Percentiles rank a stretch among this genome's conserved stretches.
phyloP scores from a whole-genome alignment of 2,113 vertebrate species.

The Callipepla californica region DNA sequence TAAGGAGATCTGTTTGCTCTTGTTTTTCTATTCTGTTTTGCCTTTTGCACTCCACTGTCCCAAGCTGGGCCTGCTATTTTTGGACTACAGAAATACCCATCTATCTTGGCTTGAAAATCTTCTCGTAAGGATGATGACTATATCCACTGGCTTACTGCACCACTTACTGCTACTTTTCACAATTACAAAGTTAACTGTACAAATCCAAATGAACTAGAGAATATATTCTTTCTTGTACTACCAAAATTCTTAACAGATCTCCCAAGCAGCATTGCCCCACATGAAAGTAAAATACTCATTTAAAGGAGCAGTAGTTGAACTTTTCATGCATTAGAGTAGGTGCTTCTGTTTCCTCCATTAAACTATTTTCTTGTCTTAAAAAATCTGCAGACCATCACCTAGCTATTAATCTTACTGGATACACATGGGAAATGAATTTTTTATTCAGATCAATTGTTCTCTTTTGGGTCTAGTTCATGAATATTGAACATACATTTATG shows the following conservation, averaged over 20 bases:
- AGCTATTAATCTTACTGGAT: background rate
- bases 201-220: background rate
- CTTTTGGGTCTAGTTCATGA: background rate
- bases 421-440: background rate
- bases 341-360: background rate
- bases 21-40: background rate
- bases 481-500: background rate
- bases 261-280: background rate
- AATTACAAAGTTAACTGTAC: background rate
- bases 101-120: background rate
- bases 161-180: background rate
- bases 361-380: background rate
- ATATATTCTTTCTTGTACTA: background rate
- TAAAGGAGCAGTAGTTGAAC: background rate
- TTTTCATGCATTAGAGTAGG: background rate
- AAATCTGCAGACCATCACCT: background rate
- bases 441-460: background rate
- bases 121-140: background rate
- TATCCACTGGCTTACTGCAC: background rate
- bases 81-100: background rate
- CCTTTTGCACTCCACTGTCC: background rate
- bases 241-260: background rate
- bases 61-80: background rate
- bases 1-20: background rate
- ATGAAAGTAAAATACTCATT: background rate